Evolutionary conservation across 2,888 invertebrate genomes (phyloP), one percentile per base, ranked within the genome.

Genomic region (Phaedon cochleariae): DNA sequence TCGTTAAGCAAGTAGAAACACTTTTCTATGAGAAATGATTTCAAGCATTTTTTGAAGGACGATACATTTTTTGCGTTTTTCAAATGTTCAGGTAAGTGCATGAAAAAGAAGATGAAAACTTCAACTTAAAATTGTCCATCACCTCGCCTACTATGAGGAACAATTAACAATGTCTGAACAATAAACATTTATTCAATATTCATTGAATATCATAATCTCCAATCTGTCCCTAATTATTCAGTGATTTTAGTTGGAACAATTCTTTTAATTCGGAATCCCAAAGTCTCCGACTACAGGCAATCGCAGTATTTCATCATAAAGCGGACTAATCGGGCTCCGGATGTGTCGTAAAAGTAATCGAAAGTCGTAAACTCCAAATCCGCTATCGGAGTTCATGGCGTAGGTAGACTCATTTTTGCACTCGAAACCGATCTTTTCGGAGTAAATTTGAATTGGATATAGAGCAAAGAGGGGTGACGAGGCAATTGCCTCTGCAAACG

Each of bases 271-370:
- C 20, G 31, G 46, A n/a, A 52, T 21, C 21, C 17, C 31, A 15
- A 37, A 62, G 5, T 46, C 62, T 52, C 64, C 66, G 62, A 57
- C 65, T 45, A 66, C 61, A 61, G 58, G 69, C 72, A 75, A 74
- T 76, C 74, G 79, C 79, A 79, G 79, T 80, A 80, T 79, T 81
- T 81, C 80, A 80, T 74, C 74, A 73, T 75, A 76, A 77, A 79
- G 76, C 74, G 75, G 73, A 73, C 75, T 75, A 78, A 81, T 80
- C 77, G 77, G 76, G 79, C 78, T 80, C 78, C 80, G 79, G 79
- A 78, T 75, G 75, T 77, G 79, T 78, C 81, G 80, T 83, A 83
- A 83, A 82, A 80, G 82, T 83, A 83, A 83, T 83, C 83, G 83
- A 83, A 83, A 82, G 77, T 79, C 82, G 80, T 83, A 83, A 83